Base-by-base conservation (phyloP, 2,797 vertebrate genomes). In the Hybognathus amarus region DNA sequence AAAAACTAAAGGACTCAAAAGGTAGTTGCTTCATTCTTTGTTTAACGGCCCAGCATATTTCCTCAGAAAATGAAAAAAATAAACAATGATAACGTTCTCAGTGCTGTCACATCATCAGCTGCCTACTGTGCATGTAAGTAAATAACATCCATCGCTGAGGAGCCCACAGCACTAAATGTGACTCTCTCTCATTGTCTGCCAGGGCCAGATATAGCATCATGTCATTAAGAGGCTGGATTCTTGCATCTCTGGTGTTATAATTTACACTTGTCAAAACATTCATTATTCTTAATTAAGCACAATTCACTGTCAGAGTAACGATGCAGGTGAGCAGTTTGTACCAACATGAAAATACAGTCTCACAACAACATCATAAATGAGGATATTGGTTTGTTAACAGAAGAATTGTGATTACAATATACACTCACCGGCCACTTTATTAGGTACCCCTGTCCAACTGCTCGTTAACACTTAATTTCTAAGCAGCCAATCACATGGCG, bases 101-200 rank as follows among this genome's bases (percentile, higher is more conserved):
- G 7, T 52, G 13, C 30, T 13, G 36, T 15, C 52, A 45, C 52
- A 27, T n/a, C 18, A 18, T 70, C 67, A 33, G n/a, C 13, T 80
- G 67, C 11, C 17, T 4, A 18, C 36, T 42, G 75, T 1, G 54
- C 36, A 40, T 42, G 36, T 30, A 77, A 45, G 75, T 61, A 77
- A 79, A 70, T 40, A 77, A 76, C 76, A 82, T 74, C 36, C 50
- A 50, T 85, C 85, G 56, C 80, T n/a, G 4, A 83, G 67, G 78
- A 83, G 54, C 18, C 17, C 17, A 54, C 27, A 33, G 69, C 0
- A 38, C 83, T 77, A 85, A 86, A 76, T 83, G 86, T 77, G 70
- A 80, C 66, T 63, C 69, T 52, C 36, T 82, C 64, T 77, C 22
- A 24, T 67, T 86, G 67, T 82, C 63, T 80, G 68, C 66, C 75